These are phyloP conservation scores for Phymorhynchus buccinoides DNA, from an alignment of 1,140 invertebrate genomes.

Conservation along the genomic window DNA sequence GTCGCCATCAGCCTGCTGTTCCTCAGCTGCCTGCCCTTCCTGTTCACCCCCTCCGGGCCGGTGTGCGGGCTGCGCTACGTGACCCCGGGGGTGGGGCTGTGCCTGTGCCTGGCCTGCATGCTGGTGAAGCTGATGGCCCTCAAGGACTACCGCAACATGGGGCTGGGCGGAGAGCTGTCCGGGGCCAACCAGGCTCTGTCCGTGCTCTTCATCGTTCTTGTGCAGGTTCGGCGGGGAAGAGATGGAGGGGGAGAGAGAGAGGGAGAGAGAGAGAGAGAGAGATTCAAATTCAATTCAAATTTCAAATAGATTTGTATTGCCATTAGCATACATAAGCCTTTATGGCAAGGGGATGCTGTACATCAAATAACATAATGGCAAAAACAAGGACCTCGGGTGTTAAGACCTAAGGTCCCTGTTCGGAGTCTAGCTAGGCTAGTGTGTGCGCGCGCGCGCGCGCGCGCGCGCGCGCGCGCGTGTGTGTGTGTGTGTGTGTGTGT, in stretches of 20 bases:
- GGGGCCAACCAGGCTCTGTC: constrained; percentile 76
- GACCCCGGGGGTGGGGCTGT: constrained; percentile 75
- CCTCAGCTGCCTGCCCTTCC: constrained; percentile 76
- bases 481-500: too few relatives aligned
- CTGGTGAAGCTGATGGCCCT: constrained; percentile 77
- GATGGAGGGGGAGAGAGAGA: neutral
- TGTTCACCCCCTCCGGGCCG: constrained; percentile 71
- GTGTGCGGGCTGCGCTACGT: constrained; percentile 76
- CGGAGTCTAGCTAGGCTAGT: too few relatives aligned
- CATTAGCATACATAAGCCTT: too few relatives aligned
- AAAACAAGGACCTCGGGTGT: too few relatives aligned
- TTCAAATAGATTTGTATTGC: too few relatives aligned
- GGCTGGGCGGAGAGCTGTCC: constrained; percentile 79
- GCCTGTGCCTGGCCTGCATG: constrained; percentile 77
- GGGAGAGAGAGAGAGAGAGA: neutral
- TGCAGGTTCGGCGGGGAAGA: constrained; percentile 68
- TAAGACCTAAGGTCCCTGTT: too few relatives aligned
- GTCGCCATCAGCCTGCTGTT: constrained; percentile 74
- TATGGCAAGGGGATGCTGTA: too few relatives aligned
- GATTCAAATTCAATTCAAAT: too few relatives aligned
- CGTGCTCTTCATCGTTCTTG: constrained; percentile 77
- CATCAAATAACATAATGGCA: too few relatives aligned
- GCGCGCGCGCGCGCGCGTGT: too few relatives aligned
- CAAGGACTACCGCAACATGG: constrained; percentile 76
- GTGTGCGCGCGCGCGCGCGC: too few relatives aligned